A percentile compares a stretch with the other conserved stretches of the same genome.
phyloP scores from a whole-genome alignment of 2,888 invertebrate species.

The Xestia sexstrigata region DNA sequence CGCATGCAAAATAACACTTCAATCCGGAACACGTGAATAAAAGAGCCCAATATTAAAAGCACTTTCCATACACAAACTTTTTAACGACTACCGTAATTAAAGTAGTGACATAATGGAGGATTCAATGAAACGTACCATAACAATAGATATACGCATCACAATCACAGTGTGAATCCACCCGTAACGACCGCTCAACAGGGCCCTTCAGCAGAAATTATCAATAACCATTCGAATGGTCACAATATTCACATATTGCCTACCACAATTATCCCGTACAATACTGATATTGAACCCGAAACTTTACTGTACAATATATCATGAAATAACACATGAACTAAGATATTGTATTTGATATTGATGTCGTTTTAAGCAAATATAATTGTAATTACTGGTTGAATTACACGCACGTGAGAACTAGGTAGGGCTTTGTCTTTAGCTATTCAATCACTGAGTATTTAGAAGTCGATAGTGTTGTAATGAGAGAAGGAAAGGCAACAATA shows the following conservation, averaged over 20 bases:
- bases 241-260: slow-evolving; percentile 29
- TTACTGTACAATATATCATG: slow-evolving; percentile 19
- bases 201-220: slow-evolving; percentile 42
- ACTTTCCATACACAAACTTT: not conserved
- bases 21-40: not conserved
- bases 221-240: slow-evolving; percentile 35
- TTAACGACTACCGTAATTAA: not conserved
- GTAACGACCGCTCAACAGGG: slow-evolving; percentile 2
- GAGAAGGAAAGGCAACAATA: too few relatives aligned
- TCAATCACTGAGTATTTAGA: not conserved
- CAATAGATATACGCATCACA: slow-evolving; percentile 15
- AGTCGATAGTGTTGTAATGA: too few relatives aligned
- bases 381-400: not conserved
- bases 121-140: slow-evolving; percentile 13
- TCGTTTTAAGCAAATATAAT: not conserved
- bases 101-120: not conserved
- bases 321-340: slow-evolving; percentile 14
- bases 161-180: slow-evolving; percentile 20
- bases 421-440: not conserved
- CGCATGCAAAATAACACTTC: not conserved
- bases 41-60: not conserved
- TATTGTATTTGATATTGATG: slow-evolving; percentile 18
- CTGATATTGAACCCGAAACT: slow-evolving; percentile 14
- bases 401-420: not conserved
- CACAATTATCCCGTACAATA: slow-evolving; percentile 38